These are phyloP conservation scores for Panorpa germanica DNA, from an alignment of 2,888 invertebrate genomes.

Conservation along the genomic window DNA sequence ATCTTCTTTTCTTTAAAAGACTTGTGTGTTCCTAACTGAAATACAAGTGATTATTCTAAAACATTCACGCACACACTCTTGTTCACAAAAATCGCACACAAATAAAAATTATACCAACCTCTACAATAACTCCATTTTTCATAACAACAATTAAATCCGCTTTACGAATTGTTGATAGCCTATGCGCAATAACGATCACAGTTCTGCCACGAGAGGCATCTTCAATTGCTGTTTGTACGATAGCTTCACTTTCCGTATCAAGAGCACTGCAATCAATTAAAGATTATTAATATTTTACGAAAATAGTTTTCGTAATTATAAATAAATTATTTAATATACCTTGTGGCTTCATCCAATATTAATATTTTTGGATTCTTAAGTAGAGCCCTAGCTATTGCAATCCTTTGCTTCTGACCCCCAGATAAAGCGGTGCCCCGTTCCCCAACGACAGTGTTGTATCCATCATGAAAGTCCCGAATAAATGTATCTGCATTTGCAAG, in stretches of 20 bases:
- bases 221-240: constrained; percentile 79
- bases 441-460: constrained; percentile 73
- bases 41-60: constrained; percentile 5
- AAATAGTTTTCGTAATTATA: constrained; percentile 1
- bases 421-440: constrained; percentile 84
- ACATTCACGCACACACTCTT: constrained; percentile 5
- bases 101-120: constrained; percentile 31
- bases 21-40: too few species aligned
- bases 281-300: neutral
- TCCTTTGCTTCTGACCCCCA: constrained; percentile 88
- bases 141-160: constrained; percentile 87
- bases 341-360: constrained; percentile 88
- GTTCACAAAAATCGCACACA: too few species aligned
- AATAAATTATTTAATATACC: constrained; percentile 27
- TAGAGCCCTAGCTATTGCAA: constrained; percentile 87
- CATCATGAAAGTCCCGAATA: constrained; percentile 58
- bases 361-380: constrained; percentile 78
- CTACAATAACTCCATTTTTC: constrained; percentile 62
- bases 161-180: constrained; percentile 77
- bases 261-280: constrained; percentile 46
- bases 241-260: constrained; percentile 80
- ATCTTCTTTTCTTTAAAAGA: too few species aligned
- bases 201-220: constrained; percentile 68
- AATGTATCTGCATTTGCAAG: constrained; percentile 89
- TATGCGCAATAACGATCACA: constrained; percentile 87